These are phyloP conservation scores for Alcis repandata DNA, from an alignment of 2,888 invertebrate species.

Conservation along the genomic window DNA sequence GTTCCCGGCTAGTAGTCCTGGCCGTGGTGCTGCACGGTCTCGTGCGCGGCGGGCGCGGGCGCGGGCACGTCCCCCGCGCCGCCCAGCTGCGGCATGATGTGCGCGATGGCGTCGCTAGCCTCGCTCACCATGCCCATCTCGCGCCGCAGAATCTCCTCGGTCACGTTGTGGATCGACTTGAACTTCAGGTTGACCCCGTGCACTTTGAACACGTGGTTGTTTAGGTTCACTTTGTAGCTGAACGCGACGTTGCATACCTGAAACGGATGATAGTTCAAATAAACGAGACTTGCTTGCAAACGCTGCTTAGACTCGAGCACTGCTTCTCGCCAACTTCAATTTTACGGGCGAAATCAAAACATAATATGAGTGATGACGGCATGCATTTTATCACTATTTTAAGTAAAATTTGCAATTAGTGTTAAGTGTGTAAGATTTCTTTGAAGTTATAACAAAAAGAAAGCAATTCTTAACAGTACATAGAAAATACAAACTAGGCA, in stretches of 20 bases:
- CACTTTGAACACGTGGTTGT: constrained; percentile 81
- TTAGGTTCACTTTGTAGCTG: constrained; percentile 83
- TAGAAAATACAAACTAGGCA: constrained; percentile 39
- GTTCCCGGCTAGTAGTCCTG: constrained; percentile 42
- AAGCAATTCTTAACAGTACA: constrained; percentile 31
- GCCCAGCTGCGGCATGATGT: constrained; percentile 72
- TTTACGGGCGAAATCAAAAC: no score
- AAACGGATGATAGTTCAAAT: not conserved
- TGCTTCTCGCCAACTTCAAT: no score
- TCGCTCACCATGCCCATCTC: constrained; percentile 75
- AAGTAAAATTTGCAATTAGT: not conserved
- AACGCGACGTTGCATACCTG: constrained; percentile 84
- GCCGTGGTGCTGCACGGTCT: constrained; percentile 62
- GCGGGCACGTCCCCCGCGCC: constrained; percentile 62
- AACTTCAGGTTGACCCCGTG: constrained; percentile 83
- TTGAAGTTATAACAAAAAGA: constrained; percentile 1
- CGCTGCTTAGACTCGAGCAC: no score
- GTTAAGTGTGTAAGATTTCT: not conserved
- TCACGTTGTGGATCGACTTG: constrained; percentile 82
- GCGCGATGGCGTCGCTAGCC: constrained; percentile 68
- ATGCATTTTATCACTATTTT: not conserved
- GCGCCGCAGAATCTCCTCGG: constrained; percentile 74
- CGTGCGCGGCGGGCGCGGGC: constrained; percentile 73
- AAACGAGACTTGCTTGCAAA: no score
- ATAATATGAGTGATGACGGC: no score